Conservation (phyloP, 2,113 vertebrate species). For the Sphyrna mokarran region DNA sequence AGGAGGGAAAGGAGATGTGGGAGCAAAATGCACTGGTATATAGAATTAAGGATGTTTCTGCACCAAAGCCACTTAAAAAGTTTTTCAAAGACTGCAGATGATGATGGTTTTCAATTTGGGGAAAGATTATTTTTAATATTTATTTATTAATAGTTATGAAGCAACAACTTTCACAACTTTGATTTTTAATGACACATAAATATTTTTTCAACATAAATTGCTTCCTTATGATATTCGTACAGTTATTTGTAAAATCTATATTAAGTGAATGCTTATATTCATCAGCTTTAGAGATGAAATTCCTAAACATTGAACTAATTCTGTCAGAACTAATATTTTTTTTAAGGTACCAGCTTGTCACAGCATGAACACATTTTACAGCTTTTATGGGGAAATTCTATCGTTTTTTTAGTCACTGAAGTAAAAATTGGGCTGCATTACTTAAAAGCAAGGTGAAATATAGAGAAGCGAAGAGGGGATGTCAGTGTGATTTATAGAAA, state of each 20-base stretch:
- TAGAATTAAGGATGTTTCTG: background rate
- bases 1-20: background rate
- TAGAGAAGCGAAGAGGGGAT: conserved; percentile 24
- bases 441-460: conserved; percentile 22
- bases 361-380: conserved; percentile 22
- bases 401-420: background rate
- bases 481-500: conserved; percentile 32
- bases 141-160: background rate
- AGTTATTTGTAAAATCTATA: background rate
- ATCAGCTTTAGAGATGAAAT: background rate
- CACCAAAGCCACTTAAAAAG: background rate
- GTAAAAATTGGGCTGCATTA: conserved; percentile 17
- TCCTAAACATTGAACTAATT: background rate
- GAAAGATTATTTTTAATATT: background rate
- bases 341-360: background rate
- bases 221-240: background rate
- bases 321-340: background rate
- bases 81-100: background rate
- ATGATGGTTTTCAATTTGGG: background rate
- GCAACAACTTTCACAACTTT: background rate
- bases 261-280: background rate
- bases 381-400: background rate
- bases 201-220: background rate
- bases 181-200: background rate
- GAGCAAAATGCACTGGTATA: background rate